Percentiles rank a stretch among this genome's conserved stretches.
Evolutionary conservation across 2,888 invertebrate species (phyloP).

Genomic region (Myopa tessellatipennis): DNA sequence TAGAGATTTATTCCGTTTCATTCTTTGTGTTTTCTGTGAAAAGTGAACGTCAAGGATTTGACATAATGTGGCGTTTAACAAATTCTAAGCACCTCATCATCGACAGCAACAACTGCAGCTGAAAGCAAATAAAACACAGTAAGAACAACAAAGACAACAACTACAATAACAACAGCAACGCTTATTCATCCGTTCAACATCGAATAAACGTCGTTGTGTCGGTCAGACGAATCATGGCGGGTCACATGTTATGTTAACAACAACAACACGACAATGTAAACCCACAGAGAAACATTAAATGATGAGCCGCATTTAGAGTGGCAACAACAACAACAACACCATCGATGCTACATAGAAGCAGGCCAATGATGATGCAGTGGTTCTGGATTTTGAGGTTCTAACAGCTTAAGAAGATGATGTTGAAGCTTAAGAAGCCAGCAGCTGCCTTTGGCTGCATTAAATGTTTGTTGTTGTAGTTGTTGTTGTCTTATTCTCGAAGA

Average conservation of each 20-base stretch:
- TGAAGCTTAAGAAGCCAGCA: too few species aligned
- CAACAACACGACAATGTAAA: slow-evolving; percentile 17
- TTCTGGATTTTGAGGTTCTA: too few species aligned
- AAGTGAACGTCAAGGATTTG: slow-evolving; percentile 57
- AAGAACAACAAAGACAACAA: slow-evolving; percentile 29
- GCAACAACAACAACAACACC: background rate
- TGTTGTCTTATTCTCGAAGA: too few species aligned
- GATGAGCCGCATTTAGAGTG: background rate
- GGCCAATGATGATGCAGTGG: too few species aligned
- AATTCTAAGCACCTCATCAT: slow-evolving; percentile 51
- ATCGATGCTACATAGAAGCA: background rate
- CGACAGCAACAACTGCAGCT: background rate
- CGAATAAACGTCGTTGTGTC: background rate
- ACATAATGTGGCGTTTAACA: slow-evolving; percentile 67
- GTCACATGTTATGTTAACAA: slow-evolving; percentile 16
- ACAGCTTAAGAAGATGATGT: too few species aligned
- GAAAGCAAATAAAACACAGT: slow-evolving; percentile 9
- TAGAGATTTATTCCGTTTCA: too few species aligned
- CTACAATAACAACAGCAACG: slow-evolving; percentile 29
- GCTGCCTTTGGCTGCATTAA: too few species aligned
- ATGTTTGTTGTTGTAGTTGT: too few species aligned
- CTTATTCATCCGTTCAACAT: background rate
- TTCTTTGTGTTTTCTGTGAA: too few species aligned
- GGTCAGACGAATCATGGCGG: background rate
- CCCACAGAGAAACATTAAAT: slow-evolving; percentile 1